Conservation (phyloP, 2,888 invertebrate genomes). For the Pharmacophagus antenor region DNA sequence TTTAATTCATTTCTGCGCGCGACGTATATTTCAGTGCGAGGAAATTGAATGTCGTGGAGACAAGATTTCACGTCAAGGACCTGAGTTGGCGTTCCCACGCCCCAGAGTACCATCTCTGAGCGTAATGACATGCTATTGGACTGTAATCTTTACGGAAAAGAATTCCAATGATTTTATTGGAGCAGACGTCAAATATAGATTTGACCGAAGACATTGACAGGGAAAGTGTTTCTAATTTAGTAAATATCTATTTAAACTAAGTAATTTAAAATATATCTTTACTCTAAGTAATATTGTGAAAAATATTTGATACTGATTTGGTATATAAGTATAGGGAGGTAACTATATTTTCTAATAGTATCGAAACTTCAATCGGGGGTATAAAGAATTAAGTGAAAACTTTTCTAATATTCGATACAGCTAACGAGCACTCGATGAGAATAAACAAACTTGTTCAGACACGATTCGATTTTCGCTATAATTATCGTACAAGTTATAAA, state of each 20-base stretch:
- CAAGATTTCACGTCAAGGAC: conserved; percentile 22
- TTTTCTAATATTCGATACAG: conserved; percentile 12
- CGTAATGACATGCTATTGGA: conserved; percentile 12
- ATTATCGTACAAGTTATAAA: conserved; percentile 12
- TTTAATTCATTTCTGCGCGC: conserved; percentile 34
- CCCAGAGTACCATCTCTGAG: background rate
- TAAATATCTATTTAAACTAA: background rate
- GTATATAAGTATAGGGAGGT: no score
- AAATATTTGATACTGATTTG: no score
- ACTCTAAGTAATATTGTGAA: no score
- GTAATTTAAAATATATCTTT: no score
- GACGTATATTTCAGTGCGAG: conserved; percentile 36
- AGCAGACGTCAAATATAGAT: conserved; percentile 14
- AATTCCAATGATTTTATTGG: background rate
- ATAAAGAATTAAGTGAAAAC: conserved; percentile 9
- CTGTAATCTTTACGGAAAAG: conserved; percentile 15
- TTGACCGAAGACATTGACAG: conserved; percentile 4
- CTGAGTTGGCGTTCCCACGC: conserved; percentile 10
- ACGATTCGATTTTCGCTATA: conserved; percentile 9
- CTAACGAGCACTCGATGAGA: conserved; percentile 8
- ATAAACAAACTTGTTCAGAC: conserved; percentile 19
- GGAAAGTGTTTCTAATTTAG: background rate
- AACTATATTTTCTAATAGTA: background rate
- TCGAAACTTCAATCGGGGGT: background rate
- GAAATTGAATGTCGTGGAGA: conserved; percentile 44